Evolutionary conservation across 2,797 vertebrate species (phyloP), one percentile per base, ranked within the genome.

Genomic region (Spheniscus humboldti): DNA sequence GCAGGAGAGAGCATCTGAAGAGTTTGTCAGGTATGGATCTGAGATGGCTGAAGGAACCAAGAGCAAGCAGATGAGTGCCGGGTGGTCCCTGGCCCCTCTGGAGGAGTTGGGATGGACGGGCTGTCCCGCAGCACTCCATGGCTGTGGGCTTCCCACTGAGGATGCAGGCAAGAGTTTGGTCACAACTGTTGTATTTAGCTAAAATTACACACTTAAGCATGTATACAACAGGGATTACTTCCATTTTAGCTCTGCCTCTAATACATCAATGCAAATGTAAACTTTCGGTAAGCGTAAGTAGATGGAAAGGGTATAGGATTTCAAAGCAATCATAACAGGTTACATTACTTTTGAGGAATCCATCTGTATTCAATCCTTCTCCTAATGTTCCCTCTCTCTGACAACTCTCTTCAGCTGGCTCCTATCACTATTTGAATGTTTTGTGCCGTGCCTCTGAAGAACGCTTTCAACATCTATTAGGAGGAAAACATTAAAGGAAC

Each of bases 271-370:
- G 85, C 74, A 84, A 97, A 97, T 60, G 74, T 95, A 96, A 97
- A 96, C 96, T 92, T 96, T 92, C 28, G 18, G 92, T 92, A 95
- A 86, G 94, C 71, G 0, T 82, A 94, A 95, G 95, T 79, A 96
- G 90, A 95, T 74, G 93, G 95, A 94, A 90, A 91, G 89, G 71
- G 94, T 96, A 81, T 95, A 96, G 87, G 82, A 96, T 97, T 97
- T 97, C 97, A 97, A 97, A 97, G 96, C 90, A 97, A 94, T 94
- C 94, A 77, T 96, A 97, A 97, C 97, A 97, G 97, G 97, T 97
- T 97, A 96, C 94, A 97, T 92, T 97, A 97, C 92, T 95, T 97
- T 96, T 92, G 92, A 97, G 95, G 97, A 97, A 96, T 96, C 95
- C 97, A 97, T 97, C 96, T 97, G 97, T 96, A 97, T 94, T 97